phyloP scores from a whole-genome alignment of 2,797 vertebrate species.

The Premnoplex brunnescens region DNA sequence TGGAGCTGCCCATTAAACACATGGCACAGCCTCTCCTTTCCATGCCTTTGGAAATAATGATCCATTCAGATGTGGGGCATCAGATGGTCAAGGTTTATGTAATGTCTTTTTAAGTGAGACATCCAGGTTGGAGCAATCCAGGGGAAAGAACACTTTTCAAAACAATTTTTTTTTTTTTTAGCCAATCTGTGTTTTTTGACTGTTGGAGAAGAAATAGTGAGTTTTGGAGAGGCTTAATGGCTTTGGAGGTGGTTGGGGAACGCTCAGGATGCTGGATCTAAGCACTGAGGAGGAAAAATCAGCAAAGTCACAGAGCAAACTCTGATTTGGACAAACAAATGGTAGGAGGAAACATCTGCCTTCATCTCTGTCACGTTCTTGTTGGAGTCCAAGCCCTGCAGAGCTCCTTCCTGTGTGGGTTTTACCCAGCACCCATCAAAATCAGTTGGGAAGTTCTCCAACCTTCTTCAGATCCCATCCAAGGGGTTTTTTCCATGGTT shows the following conservation, averaged over 20 bases:
- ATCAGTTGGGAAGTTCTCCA: neutral
- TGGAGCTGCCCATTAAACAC: neutral
- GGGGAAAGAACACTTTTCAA: neutral
- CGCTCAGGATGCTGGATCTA: rapidly evolving
- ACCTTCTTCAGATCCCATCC: rapidly evolving
- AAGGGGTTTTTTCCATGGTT: rapidly evolving
- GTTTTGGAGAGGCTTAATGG: neutral
- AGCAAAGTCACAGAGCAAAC: neutral
- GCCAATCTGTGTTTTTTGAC: neutral
- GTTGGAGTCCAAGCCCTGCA: neutral
- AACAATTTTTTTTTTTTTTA: neutral
- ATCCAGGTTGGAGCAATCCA: neutral
- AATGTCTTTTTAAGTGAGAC: neutral
- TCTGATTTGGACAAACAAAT: neutral
- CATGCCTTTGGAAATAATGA: neutral
- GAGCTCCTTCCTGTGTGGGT: rapidly evolving
- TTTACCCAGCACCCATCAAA: neutral
- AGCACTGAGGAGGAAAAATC: neutral
- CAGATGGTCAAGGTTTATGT: neutral
- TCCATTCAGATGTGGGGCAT: neutral
- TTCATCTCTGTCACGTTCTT: neutral
- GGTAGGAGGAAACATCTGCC: neutral
- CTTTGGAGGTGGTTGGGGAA: neutral
- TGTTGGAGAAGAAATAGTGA: neutral
- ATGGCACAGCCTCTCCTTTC: neutral